phyloP scores from a whole-genome alignment of 2,113 vertebrate genomes.

The Charina bottae region DNA sequence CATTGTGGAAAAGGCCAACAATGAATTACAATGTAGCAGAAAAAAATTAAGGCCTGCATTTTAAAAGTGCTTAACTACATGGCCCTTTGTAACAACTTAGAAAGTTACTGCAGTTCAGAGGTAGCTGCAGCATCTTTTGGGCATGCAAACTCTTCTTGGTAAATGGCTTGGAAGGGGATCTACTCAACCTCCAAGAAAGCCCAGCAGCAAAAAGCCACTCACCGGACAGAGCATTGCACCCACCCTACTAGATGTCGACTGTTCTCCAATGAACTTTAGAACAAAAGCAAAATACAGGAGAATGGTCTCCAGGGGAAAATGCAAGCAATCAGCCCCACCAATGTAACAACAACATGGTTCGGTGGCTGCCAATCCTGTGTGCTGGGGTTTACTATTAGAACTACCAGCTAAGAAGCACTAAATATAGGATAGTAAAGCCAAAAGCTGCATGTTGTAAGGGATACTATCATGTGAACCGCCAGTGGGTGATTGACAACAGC shows the following conservation, averaged over 20 bases:
- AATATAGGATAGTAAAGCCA: background rate
- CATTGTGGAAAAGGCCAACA: conserved; percentile 81
- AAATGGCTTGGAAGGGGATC: background rate
- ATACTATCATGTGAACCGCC: background rate
- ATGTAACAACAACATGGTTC: background rate
- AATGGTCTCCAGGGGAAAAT: background rate
- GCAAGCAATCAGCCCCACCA: background rate
- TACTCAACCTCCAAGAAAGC: background rate
- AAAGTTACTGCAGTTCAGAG: conserved; percentile 40
- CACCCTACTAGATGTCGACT: background rate
- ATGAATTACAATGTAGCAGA: conserved; percentile 75
- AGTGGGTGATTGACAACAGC: background rate
- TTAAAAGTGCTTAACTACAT: conserved; percentile 66
- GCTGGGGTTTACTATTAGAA: background rate
- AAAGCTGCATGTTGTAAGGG: background rate
- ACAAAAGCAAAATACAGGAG: background rate
- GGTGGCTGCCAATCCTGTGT: background rate
- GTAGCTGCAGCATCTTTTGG: conserved; percentile 37
- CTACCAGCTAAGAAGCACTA: background rate
- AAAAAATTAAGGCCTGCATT: conserved; percentile 73
- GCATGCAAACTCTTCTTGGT: background rate
- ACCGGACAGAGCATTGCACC: background rate
- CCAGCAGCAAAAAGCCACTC: background rate
- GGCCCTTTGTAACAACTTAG: conserved; percentile 64
- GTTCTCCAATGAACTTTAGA: background rate